These are phyloP conservation scores for Zonitis immaculata DNA, from an alignment of 2,888 invertebrate species.

Conservation along the genomic window DNA sequence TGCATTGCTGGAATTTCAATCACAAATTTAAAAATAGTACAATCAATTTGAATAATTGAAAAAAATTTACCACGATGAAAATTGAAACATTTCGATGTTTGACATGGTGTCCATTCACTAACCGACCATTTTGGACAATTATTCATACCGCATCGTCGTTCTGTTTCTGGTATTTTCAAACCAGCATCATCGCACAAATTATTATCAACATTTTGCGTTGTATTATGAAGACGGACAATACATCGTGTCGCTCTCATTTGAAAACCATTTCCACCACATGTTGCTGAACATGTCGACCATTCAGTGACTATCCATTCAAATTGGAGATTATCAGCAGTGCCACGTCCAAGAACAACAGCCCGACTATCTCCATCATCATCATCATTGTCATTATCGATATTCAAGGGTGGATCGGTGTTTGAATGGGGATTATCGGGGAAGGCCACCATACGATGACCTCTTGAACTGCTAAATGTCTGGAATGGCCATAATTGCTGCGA, in stretches of 20 bases:
- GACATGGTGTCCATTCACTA: constrained; percentile 68
- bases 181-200: constrained; percentile 68
- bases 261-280: constrained; percentile 73
- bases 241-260: constrained; percentile 69
- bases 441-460: constrained; percentile 64
- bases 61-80: constrained; percentile 58
- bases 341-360: constrained; percentile 44
- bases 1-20: constrained; percentile 58
- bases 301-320: constrained; percentile 78
- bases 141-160: constrained; percentile 61
- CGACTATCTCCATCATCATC: constrained; percentile 31
- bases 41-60: too few species aligned
- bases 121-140: constrained; percentile 71
- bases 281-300: constrained; percentile 83
- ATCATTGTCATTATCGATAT: constrained; percentile 14
- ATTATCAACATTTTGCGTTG: constrained; percentile 58
- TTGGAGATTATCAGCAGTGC: constrained; percentile 50
- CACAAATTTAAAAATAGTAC: too few species aligned
- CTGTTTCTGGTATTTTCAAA: constrained; percentile 58
- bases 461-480: constrained; percentile 67
- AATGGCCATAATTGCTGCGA: constrained; percentile 79
- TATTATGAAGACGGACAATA: constrained; percentile 59
- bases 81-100: constrained; percentile 68
- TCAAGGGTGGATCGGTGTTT: constrained; percentile 46
- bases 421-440: constrained; percentile 48